Conservation (phyloP, 2,797 vertebrate species). For the Kryptolebias ocellatus region DNA sequence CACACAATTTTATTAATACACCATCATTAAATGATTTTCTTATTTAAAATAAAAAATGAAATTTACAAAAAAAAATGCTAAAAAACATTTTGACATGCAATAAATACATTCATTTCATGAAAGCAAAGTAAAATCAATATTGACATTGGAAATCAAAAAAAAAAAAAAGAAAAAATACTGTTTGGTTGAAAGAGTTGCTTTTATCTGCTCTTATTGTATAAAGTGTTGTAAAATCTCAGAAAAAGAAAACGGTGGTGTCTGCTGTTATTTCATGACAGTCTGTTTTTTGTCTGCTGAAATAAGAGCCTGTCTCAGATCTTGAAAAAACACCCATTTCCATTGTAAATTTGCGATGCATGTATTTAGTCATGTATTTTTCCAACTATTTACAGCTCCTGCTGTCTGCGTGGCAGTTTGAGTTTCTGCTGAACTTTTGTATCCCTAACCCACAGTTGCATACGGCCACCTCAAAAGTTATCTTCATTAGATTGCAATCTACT, state of each 20-base stretch:
- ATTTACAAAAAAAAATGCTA: slow-evolving; percentile 79
- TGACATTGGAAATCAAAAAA: slow-evolving; percentile 67
- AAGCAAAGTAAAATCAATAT: slow-evolving; percentile 79
- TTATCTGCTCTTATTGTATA: slow-evolving; percentile 57
- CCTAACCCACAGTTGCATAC: slow-evolving; percentile 39
- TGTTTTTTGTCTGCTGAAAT: slow-evolving; percentile 32
- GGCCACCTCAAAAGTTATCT: slow-evolving; percentile 41
- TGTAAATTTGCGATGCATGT: slow-evolving; percentile 48
- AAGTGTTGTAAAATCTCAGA: slow-evolving; percentile 51
- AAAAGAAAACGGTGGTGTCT: slow-evolving; percentile 39
- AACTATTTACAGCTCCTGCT: slow-evolving; percentile 37
- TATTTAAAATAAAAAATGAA: slow-evolving; percentile 75
- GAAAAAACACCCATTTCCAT: slow-evolving; percentile 39
- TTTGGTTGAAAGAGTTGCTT: slow-evolving; percentile 81
- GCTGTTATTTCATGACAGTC: slow-evolving; percentile 24
- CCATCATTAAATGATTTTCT: slow-evolving; percentile 74
- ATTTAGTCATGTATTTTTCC: slow-evolving; percentile 32
- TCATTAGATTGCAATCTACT: slow-evolving; percentile 58
- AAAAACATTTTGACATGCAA: slow-evolving; percentile 88
- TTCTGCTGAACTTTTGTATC: slow-evolving; percentile 50
- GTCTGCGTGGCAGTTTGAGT: slow-evolving; percentile 50
- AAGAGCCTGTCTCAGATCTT: slow-evolving; percentile 21
- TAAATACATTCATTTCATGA: slow-evolving; percentile 89
- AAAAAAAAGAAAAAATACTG: slow-evolving; percentile 77
- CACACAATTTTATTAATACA: slow-evolving; percentile 76